Conservation (phyloP, 2,113 vertebrate genomes). For the Ancistrus triradiatus region DNA sequence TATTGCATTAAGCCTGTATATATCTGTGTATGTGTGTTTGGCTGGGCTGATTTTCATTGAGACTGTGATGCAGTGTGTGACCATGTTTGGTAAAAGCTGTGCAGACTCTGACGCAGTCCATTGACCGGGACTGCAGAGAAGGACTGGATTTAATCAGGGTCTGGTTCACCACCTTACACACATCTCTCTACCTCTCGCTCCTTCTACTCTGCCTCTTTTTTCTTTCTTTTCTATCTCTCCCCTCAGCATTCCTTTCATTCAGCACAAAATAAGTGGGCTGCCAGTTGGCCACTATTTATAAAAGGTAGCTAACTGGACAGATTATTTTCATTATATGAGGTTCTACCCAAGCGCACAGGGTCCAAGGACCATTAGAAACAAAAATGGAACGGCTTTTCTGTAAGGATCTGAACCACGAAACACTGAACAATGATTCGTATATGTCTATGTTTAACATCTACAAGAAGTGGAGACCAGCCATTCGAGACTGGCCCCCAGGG, state of each 20-base stretch:
- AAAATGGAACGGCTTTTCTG: too few species aligned
- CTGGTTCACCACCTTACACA: conserved; percentile 40
- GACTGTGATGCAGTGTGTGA: conserved; percentile 58
- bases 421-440: too few species aligned
- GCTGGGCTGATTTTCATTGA: conserved; percentile 54
- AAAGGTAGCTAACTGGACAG: too few species aligned
- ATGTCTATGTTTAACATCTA: not conserved
- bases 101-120: conserved; percentile 59
- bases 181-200: conserved; percentile 18
- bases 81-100: conserved; percentile 76
- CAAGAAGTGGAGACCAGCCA: not conserved
- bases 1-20: not conserved
- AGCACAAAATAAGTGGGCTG: not conserved
- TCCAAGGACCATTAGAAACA: too few species aligned
- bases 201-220: not conserved
- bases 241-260: conserved; percentile 11
- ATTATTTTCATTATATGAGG: too few species aligned
- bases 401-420: too few species aligned
- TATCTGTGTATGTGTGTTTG: conserved; percentile 30
- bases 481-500: too few species aligned
- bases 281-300: not conserved
- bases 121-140: conserved; percentile 50
- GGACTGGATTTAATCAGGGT: conserved; percentile 61
- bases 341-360: too few species aligned
- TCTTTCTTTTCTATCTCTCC: conserved; percentile 28